phyloP scores from a whole-genome alignment of 92 coral and sea anemone species.

The Actinernus sp. region DNA sequence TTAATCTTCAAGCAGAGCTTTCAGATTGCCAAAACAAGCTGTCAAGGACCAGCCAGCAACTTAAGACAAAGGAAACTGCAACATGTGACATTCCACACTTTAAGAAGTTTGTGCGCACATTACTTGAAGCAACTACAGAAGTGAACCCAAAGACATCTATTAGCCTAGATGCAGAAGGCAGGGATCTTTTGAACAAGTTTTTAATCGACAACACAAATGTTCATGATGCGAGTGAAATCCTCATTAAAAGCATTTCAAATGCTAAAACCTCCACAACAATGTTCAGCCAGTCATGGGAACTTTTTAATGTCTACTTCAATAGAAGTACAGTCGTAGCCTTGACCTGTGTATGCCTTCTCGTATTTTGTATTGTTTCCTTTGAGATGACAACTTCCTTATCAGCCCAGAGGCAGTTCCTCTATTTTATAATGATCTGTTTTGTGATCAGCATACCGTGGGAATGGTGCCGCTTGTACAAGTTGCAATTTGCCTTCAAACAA shows the following conservation, averaged over 20 bases:
- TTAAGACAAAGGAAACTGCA: not conserved
- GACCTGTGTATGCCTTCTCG: slow-evolving; percentile 17
- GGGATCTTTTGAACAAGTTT: slow-evolving; percentile 60
- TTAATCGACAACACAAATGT: slow-evolving; percentile 64
- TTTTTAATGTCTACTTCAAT: slow-evolving; percentile 23
- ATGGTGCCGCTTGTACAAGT: slow-evolving; percentile 88
- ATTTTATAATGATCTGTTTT: slow-evolving; percentile 56
- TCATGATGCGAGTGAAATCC: slow-evolving; percentile 73
- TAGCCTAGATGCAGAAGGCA: slow-evolving; percentile 3
- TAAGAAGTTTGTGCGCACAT: slow-evolving; percentile 65
- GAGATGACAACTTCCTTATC: slow-evolving; percentile 64
- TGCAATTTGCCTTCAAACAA: slow-evolving; percentile 88
- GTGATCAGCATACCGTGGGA: slow-evolving; percentile 95
- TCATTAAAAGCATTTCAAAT: slow-evolving; percentile 29
- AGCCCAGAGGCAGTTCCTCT: slow-evolving; percentile 72
- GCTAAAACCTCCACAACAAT: slow-evolving; percentile 2
- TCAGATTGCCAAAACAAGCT: not conserved
- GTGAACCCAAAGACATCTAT: slow-evolving; percentile 8
- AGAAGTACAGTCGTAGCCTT: slow-evolving; percentile 44
- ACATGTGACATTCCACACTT: slow-evolving; percentile 85
- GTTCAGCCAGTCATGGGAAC: slow-evolving; percentile 11
- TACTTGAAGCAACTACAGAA: slow-evolving; percentile 60
- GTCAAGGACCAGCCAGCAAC: not conserved
- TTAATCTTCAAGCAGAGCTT: not conserved
- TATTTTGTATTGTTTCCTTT: slow-evolving; percentile 38